These are phyloP conservation scores for Furnarius figulus DNA, from an alignment of 2,113 vertebrate genomes.

Conservation along the genomic window DNA sequence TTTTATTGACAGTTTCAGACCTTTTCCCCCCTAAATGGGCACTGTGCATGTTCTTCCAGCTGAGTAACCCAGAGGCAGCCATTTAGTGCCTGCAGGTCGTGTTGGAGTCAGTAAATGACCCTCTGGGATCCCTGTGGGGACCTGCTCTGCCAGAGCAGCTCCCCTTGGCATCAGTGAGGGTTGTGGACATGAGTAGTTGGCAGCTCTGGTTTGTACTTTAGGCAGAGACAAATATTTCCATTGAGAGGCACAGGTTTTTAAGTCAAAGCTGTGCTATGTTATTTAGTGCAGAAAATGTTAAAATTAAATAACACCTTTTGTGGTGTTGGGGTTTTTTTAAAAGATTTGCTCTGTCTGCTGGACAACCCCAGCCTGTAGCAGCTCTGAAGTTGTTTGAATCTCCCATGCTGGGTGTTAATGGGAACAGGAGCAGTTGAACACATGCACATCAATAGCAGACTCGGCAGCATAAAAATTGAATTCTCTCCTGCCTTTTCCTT, in stretches of 20 bases:
- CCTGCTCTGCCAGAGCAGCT: background rate
- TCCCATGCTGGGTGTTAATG: slow-evolving; percentile 14
- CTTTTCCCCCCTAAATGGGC: background rate
- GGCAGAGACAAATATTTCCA: background rate
- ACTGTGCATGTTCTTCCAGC: background rate
- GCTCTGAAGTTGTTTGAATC: background rate
- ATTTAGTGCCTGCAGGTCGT: background rate
- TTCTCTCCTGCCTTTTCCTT: slow-evolving; percentile 24
- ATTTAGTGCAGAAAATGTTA: background rate
- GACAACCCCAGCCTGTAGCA: background rate
- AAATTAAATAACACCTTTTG: background rate
- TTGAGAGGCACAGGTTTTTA: background rate
- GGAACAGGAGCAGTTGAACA: background rate
- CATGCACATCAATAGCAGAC: background rate
- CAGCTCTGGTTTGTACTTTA: background rate
- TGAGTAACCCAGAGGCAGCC: background rate
- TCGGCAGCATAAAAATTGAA: background rate
- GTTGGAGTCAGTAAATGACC: background rate
- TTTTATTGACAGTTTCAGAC: background rate
- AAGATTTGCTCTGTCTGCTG: background rate
- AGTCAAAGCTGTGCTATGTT: background rate
- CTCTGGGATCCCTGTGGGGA: background rate
- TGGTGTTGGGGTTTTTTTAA: background rate
- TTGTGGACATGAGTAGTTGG: background rate
- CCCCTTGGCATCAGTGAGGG: background rate